Percentiles rank a stretch among this genome's conserved stretches.
These are phyloP conservation scores for Vulpes vulpes DNA, from an alignment of 2,113 vertebrate species.

Conservation along the genomic window DNA sequence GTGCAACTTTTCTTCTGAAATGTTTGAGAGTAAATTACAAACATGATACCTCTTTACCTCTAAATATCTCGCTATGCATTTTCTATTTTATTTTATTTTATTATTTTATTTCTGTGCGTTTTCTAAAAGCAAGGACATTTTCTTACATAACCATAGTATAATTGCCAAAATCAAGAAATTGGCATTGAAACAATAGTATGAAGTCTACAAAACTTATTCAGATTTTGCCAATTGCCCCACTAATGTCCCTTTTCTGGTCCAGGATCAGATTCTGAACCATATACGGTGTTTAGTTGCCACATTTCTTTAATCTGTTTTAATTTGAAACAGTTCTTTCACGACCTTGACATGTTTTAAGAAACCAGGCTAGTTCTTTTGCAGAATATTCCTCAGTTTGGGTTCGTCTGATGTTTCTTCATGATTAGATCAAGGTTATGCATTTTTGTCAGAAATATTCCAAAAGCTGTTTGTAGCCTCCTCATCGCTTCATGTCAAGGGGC, in stretches of 20 bases:
- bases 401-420: background rate
- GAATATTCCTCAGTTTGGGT: background rate
- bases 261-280: background rate
- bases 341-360: background rate
- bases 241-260: background rate
- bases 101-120: background rate
- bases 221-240: background rate
- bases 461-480: background rate
- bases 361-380: background rate
- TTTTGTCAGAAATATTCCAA: background rate
- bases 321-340: background rate
- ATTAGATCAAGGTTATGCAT: background rate
- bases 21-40: constrained; percentile 11
- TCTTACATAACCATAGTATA: background rate
- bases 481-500: background rate
- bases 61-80: background rate
- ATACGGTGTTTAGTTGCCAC: background rate
- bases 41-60: background rate
- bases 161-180: constrained; percentile 16
- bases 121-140: background rate
- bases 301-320: constrained; percentile 1
- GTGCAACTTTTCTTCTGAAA: background rate
- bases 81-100: background rate
- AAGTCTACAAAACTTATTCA: background rate
- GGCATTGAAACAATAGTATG: background rate